These are phyloP conservation scores for Rhopalosiphum padi DNA, from an alignment of 1,140 invertebrate species.

Conservation along the genomic window DNA sequence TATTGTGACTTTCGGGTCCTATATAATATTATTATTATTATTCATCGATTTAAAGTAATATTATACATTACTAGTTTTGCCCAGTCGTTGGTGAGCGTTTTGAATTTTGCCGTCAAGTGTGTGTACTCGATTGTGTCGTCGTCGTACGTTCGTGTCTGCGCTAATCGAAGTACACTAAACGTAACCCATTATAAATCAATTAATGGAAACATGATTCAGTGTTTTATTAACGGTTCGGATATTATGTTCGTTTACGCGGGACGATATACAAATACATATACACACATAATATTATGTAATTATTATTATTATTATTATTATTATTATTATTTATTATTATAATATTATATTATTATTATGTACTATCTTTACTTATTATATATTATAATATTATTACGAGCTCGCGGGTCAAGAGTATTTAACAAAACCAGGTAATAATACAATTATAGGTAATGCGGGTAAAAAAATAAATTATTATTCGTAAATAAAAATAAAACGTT, in stretches of 20 bases:
- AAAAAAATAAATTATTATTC: neutral
- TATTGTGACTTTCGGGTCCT: neutral
- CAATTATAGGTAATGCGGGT: neutral
- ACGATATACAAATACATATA: neutral
- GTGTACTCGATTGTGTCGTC: neutral
- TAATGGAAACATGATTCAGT: neutral
- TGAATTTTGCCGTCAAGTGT: neutral
- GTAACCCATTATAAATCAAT: neutral
- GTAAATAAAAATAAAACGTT: constrained; percentile 1
- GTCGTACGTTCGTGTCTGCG: neutral
- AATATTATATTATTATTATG: no score
- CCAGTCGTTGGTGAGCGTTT: neutral
- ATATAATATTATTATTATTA: neutral
- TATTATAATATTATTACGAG: neutral
- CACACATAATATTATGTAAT: no score
- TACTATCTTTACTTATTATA: no score
- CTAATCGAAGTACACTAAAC: neutral
- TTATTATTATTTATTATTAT: no score
- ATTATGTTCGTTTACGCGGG: neutral
- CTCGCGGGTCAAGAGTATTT: neutral
- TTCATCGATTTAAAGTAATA: neutral
- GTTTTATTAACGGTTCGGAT: neutral
- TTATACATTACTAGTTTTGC: neutral
- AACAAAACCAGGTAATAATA: neutral
- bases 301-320: no score